Base-by-base conservation (phyloP, 2,797 vertebrate genomes). In the Typhlichthys eigenmanni region DNA sequence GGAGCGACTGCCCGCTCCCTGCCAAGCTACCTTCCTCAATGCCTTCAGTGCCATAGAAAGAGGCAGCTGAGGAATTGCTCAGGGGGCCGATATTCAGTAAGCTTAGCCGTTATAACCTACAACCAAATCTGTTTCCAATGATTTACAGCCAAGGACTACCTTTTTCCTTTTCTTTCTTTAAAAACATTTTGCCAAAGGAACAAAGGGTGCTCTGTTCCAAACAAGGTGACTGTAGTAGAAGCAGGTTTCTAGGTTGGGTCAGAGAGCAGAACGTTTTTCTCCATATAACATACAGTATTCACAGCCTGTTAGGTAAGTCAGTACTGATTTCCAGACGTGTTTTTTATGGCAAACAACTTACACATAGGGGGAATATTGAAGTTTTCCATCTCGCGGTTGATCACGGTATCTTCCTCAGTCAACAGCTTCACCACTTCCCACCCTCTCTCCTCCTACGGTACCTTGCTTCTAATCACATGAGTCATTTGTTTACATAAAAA, bases 151-250 rank as follows among this genome's bases (percentile, higher is more conserved):
- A 5, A 29, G 71, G 71, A 70, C 74, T 63, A 24, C 62, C 2
- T 64, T 64, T 49, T 55, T 84, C 85, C 86, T 85, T 72, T 77
- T 54, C 13, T 32, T 16, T n/a, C 11, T 14, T 14, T 9, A 24
- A 6, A 8, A 56, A 57, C 66, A 66, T 73, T 65, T 74, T 55
- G 53, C 68, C 13, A 9, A 3, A 29, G 61, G 70, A 89, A 92
- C 89, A 93, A 93, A 92, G 87, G 68, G 53, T 69, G 68, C 54
- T 71, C 85, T 93, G 90, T 92, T 85, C 56, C 5, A 60, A 66
- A 64, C 74, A 60, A 46, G 19, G 63, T 80, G 77, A 60, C 54
- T 5, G 46, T 48, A 69, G 74, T 57, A 58, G 67, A 69, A 67
- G 53, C 73, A 74, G 82, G 80, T 89, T 90, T 85, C 82, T 81